These are phyloP conservation scores for Dendrolimus kikuchii DNA, from an alignment of 1,140 invertebrate species.

Conservation along the genomic window DNA sequence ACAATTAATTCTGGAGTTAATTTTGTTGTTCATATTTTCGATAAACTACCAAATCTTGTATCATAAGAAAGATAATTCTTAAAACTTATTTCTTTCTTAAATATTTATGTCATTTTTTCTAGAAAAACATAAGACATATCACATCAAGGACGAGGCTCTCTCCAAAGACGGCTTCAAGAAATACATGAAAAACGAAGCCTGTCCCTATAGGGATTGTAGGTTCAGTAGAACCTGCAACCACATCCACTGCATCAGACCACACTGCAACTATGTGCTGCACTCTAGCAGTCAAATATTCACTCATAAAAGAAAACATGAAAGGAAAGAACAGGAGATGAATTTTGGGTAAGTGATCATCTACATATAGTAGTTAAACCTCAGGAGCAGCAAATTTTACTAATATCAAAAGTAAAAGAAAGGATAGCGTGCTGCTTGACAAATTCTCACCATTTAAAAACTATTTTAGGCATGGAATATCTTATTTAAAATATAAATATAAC, in stretches of 20 bases:
- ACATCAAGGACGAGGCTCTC: constrained; percentile 97
- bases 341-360: constrained; percentile 48
- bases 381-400: too few relatives aligned
- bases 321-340: constrained; percentile 86
- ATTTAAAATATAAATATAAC: constrained; percentile 1
- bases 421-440: too few relatives aligned
- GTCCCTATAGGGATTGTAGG: constrained; percentile 91
- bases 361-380: not conserved
- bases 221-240: constrained; percentile 97
- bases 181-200: constrained; percentile 97
- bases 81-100: not conserved
- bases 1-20: too few relatives aligned
- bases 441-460: too few relatives aligned
- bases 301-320: constrained; percentile 97
- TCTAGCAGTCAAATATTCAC: constrained; percentile 97
- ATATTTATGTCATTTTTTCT: constrained; percentile 32
- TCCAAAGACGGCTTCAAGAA: constrained; percentile 98
- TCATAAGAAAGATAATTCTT: too few relatives aligned
- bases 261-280: constrained; percentile 96
- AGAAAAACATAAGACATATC: constrained; percentile 99
- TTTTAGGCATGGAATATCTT: too few relatives aligned
- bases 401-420: too few relatives aligned
- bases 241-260: constrained; percentile 96
- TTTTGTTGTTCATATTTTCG: too few relatives aligned
- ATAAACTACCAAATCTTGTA: too few relatives aligned